Percentiles rank a stretch among this genome's conserved stretches.
phyloP scores from a whole-genome alignment of 2,113 vertebrate species.

The Myotis davidii region DNA sequence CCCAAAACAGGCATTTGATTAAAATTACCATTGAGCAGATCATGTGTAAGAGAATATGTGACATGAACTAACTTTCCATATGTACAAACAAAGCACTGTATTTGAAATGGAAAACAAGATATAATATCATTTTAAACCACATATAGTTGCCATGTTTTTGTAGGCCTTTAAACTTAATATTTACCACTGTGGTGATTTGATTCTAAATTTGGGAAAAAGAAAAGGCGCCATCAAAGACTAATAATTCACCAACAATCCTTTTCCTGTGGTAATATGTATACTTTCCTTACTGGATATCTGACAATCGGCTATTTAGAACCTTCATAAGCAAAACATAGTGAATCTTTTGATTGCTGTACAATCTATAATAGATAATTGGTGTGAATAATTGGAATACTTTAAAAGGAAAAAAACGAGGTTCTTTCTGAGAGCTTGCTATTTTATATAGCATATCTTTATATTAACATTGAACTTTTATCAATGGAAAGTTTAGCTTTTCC shows the following conservation, averaged over 20 bases:
- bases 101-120: slow-evolving; percentile 11
- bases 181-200: slow-evolving; percentile 8
- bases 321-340: background rate
- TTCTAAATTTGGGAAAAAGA: background rate
- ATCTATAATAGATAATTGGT: background rate
- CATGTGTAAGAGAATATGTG: background rate
- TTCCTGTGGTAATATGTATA: background rate
- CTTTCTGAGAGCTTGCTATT: background rate
- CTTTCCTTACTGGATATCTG: background rate
- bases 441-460: background rate
- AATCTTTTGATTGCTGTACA: background rate
- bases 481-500: background rate
- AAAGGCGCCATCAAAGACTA: background rate
- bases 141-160: background rate
- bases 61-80: background rate
- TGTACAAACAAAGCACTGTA: background rate
- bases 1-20: background rate
- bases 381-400: background rate
- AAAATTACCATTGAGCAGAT: slow-evolving; percentile 1
- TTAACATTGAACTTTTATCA: background rate
- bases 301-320: background rate
- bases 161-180: slow-evolving; percentile 31
- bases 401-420: background rate
- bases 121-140: background rate
- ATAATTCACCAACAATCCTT: background rate